Base-by-base conservation (phyloP, 2,113 vertebrate genomes). In the Chelonoidis abingdonii region DNA sequence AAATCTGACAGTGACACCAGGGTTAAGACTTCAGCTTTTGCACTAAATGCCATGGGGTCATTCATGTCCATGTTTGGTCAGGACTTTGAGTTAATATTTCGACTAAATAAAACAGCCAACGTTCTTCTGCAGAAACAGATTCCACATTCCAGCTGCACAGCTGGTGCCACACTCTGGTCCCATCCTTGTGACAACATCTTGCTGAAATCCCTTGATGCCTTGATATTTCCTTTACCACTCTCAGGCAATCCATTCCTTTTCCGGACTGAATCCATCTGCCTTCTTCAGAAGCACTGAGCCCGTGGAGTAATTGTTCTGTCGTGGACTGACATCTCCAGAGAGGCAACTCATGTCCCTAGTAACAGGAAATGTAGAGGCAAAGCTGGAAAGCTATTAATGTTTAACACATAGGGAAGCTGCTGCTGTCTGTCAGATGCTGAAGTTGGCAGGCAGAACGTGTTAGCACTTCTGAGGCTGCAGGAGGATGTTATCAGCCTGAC, bases 371-470 rank as follows among this genome's bases (percentile, higher is more conserved):
- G 93, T 94, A 93, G 94, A 54, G 53, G 96, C 94, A 94, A 78
- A 89, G 93, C 87, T 90, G 91, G 81, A 90, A 93, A 95, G 89
- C 93, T 92, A 95, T 96, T 93, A 88, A 91, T 94, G 96, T 96
- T 91, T 82, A 92, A 86, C 93, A 94, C 57, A 12, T n/a, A 8
- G 93, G 85, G 94, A 94, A 96, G 87, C 87, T 87, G 90, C 87
- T 87, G 90, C 93, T 96, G 94, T 80, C 96, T 97, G 93, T 93
- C 95, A 96, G 93, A 59, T 59, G 47, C 84, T 6, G 35, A 83
- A 85, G 89, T 14, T 85, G 97, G 93, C 95, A 96, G 93, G 95
- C 96, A 95, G 89, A 89, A 92, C 6, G 2, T 89, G 96, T 91
- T 88, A 93, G 89, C 88, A 89, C 91, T 62, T 41, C 87, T 57